Evolutionary conservation across 2,797 vertebrate species (phyloP).

Genomic region (Lithobates sylvaticus): DNA sequence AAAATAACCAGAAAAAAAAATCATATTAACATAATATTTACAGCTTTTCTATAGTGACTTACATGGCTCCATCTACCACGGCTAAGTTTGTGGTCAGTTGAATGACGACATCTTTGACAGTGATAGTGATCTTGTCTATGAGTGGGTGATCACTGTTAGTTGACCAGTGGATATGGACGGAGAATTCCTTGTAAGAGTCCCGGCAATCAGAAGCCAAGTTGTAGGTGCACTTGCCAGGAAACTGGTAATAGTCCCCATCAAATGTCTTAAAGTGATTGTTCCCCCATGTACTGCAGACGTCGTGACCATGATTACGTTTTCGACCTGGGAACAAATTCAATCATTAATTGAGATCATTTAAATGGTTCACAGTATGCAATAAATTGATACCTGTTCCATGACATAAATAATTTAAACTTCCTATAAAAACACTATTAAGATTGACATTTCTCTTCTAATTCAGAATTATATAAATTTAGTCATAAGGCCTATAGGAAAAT

Average conservation of each 20-base stretch:
- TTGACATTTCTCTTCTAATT: not conserved
- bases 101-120: constrained; percentile 79
- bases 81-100: constrained; percentile 74
- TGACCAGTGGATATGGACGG: constrained; percentile 84
- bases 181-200: constrained; percentile 83
- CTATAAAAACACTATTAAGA: not conserved
- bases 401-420: not conserved
- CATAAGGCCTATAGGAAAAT: not conserved
- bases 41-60: constrained; percentile 68
- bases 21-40: no score
- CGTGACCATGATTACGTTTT: constrained; percentile 81
- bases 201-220: constrained; percentile 91
- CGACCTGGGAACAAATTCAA: constrained; percentile 67
- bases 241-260: constrained; percentile 88
- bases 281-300: constrained; percentile 96
- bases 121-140: constrained; percentile 82
- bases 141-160: constrained; percentile 66
- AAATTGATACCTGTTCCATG: not conserved
- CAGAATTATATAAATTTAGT: not conserved
- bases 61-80: constrained; percentile 81
- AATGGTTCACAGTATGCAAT: not conserved
- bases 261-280: constrained; percentile 93
- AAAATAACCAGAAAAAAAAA: no score
- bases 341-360: not conserved
- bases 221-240: constrained; percentile 88